These are phyloP conservation scores for Euthynnus affinis DNA, from an alignment of 2,797 vertebrate genomes.

Conservation along the genomic window DNA sequence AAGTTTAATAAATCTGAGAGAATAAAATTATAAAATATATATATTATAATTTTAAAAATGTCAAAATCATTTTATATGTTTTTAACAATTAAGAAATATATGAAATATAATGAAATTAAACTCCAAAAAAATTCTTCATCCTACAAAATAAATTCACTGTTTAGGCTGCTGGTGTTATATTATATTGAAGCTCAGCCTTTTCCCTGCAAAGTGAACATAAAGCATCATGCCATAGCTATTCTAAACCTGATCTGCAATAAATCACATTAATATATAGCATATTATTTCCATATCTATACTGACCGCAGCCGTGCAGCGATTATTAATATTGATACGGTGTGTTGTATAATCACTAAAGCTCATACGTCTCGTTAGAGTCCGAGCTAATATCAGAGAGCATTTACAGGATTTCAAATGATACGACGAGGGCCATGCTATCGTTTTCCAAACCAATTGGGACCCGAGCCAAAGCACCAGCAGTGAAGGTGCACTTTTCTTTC, in stretches of 20 bases:
- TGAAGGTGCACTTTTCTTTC: constrained; percentile 61
- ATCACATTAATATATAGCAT: neutral
- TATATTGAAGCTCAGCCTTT: neutral
- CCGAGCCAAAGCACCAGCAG: constrained; percentile 64
- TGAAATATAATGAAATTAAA: too few relatives aligned
- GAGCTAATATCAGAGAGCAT: constrained; percentile 47
- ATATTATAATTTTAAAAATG: too few relatives aligned
- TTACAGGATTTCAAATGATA: constrained; percentile 68
- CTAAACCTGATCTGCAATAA: neutral
- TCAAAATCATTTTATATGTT: too few relatives aligned
- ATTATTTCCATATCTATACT: neutral
- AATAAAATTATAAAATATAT: too few relatives aligned
- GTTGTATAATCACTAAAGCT: constrained; percentile 27
- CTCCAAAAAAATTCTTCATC: too few relatives aligned
- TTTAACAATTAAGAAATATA: too few relatives aligned
- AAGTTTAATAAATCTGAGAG: too few relatives aligned
- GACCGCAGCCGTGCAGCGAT: constrained; percentile 23
- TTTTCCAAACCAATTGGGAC: constrained; percentile 75
- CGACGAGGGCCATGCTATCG: constrained; percentile 57
- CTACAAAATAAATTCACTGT: too few relatives aligned
- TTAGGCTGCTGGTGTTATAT: too few relatives aligned
- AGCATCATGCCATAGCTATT: neutral
- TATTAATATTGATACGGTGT: constrained; percentile 43
- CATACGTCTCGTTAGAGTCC: constrained; percentile 38
- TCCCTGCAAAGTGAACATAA: too few relatives aligned